phyloP scores from a whole-genome alignment of 2,888 invertebrate genomes.

The Trichopria drosophilae region DNA sequence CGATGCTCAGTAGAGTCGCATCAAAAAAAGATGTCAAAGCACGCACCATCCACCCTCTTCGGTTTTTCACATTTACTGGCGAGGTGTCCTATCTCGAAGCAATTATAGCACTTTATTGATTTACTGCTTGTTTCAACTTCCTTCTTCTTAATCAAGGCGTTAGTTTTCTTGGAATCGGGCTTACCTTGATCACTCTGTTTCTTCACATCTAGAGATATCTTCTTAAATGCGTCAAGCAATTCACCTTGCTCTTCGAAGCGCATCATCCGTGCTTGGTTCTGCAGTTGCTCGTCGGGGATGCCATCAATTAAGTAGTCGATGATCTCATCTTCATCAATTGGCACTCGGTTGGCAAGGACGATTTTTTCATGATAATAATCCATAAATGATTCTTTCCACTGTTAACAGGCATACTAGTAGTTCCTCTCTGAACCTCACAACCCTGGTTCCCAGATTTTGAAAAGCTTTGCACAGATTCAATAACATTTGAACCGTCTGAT shows the following conservation, averaged over 20 bases:
- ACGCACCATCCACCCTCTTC: constrained; percentile 3
- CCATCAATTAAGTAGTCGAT: too few species aligned
- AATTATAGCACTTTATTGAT: constrained; percentile 1
- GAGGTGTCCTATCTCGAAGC: not conserved
- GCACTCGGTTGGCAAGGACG: not conserved
- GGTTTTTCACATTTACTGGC: constrained; percentile 4
- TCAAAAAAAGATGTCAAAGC: too few species aligned
- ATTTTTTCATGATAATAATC: constrained; percentile 7
- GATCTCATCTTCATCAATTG: not conserved
- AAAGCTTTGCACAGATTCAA: not conserved
- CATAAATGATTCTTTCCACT: constrained; percentile 2
- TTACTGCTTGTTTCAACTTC: not conserved
- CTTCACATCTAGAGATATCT: too few species aligned
- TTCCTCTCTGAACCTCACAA: constrained; percentile 7
- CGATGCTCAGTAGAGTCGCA: constrained; percentile 20
- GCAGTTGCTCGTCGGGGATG: too few species aligned
- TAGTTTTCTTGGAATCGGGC: too few species aligned
- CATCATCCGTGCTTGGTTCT: too few species aligned
- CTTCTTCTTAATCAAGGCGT: too few species aligned
- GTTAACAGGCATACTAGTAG: constrained; percentile 8
- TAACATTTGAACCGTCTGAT: not conserved
- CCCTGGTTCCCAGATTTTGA: constrained; percentile 8
- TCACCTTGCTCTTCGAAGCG: too few species aligned
- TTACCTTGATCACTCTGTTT: too few species aligned
- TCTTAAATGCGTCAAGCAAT: too few species aligned